Evolutionary conservation across 2,113 vertebrate genomes (phyloP).

Genomic region (Notechis scutatus): DNA sequence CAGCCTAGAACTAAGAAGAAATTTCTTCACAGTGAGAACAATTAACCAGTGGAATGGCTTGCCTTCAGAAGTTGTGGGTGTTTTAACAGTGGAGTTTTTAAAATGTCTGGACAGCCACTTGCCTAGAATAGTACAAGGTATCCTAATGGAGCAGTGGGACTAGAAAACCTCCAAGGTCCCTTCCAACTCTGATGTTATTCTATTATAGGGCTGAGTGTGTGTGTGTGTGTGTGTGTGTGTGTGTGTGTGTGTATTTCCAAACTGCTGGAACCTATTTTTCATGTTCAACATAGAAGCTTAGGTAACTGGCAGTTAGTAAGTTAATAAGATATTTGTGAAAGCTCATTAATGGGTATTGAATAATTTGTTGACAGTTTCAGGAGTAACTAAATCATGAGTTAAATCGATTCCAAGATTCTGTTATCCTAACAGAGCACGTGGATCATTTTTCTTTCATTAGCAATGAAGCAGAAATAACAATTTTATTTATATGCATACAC

Average conservation of each 20-base stretch:
- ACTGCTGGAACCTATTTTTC: conserved; percentile 35
- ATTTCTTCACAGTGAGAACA: too few species aligned
- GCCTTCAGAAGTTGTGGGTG: too few species aligned
- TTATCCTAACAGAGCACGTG: conserved; percentile 45
- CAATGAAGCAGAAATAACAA: conserved; percentile 26
- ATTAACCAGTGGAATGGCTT: too few species aligned
- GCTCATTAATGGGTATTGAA: conserved; percentile 42
- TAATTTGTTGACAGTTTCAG: conserved; percentile 50
- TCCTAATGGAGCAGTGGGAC: neutral
- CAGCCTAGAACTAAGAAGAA: too few species aligned
- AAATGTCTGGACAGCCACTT: too few species aligned
- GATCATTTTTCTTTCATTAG: conserved; percentile 62
- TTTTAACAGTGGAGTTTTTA: too few species aligned
- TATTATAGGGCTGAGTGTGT: neutral
- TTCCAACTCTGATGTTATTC: neutral
- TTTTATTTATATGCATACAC: conserved; percentile 53
- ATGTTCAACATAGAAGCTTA: conserved; percentile 39
- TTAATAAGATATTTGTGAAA: conserved; percentile 43
- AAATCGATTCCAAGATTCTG: conserved; percentile 53
- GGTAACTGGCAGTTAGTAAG: conserved; percentile 53
- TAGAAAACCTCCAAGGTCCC: neutral
- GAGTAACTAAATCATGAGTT: conserved; percentile 57
- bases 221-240: neutral
- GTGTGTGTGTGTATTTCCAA: neutral
- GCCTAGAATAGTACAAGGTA: neutral